These are phyloP conservation scores for Zoanthus sansibaricus DNA, from an alignment of 92 coral and sea anemone genomes.

Conservation along the genomic window DNA sequence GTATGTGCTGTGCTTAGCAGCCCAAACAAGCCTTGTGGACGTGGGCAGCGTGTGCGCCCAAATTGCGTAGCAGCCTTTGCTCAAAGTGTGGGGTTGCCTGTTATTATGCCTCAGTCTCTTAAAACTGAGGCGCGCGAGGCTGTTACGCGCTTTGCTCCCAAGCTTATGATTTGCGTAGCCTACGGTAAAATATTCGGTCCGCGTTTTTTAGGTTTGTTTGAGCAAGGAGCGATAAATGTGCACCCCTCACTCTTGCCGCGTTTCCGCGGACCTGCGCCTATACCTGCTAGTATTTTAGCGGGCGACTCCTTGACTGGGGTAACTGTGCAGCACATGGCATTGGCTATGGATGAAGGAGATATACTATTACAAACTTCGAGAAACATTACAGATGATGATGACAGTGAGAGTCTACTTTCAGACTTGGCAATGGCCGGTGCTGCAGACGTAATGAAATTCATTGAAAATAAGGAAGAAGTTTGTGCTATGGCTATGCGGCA, in stretches of 20 bases:
- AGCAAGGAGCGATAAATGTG: not conserved
- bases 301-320: slow-evolving; percentile 16
- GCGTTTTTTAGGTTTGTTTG: not conserved
- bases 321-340: not conserved
- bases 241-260: slow-evolving; percentile 27
- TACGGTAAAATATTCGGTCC: not conserved
- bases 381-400: not conserved
- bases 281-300: not conserved
- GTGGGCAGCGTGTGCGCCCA: too few relatives aligned
- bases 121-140: not conserved
- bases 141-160: not conserved
- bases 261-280: slow-evolving; percentile 4
- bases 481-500: not conserved
- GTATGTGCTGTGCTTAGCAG: too few relatives aligned
- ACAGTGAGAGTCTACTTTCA: not conserved
- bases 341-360: slow-evolving; percentile 8
- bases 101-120: not conserved
- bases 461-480: not conserved
- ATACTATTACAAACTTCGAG: not conserved
- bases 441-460: not conserved
- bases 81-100: too few relatives aligned
- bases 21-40: too few relatives aligned
- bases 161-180: not conserved
- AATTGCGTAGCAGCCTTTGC: too few relatives aligned
- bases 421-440: not conserved